Conservation (phyloP, 2,888 invertebrate genomes). For the Proisotoma minuta region DNA sequence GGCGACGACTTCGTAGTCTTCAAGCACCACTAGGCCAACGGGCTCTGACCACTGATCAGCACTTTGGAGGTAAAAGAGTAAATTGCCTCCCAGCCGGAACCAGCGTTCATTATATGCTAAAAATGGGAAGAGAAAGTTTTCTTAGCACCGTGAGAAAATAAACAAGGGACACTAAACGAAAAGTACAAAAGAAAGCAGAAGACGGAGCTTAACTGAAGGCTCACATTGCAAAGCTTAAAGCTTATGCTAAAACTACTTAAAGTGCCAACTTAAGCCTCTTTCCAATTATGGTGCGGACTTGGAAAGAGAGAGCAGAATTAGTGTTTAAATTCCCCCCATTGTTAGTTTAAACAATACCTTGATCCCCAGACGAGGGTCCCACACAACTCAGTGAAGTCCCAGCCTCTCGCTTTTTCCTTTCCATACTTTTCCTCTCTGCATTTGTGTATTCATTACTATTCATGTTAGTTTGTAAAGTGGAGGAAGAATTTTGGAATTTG, state of each 20-base stretch:
- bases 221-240: neutral
- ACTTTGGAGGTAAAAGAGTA: conserved; percentile 87
- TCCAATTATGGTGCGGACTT: too few species aligned
- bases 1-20: conserved; percentile 77
- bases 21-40: conserved; percentile 78
- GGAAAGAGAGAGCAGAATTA: too few species aligned
- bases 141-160: neutral
- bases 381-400: conserved; percentile 8
- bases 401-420: neutral
- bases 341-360: too few species aligned
- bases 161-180: neutral
- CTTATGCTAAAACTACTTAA: too few species aligned
- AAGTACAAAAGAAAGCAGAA: neutral
- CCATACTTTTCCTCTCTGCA: too few species aligned
- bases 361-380: too few species aligned
- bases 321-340: too few species aligned
- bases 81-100: conserved; percentile 87
- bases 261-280: too few species aligned
- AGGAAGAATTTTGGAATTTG: too few species aligned
- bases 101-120: conserved; percentile 73
- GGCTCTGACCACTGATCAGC: conserved; percentile 84
- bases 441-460: too few species aligned
- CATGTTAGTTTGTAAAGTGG: too few species aligned
- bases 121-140: neutral
- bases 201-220: neutral